Conservation (phyloP, 2,888 invertebrate genomes). For the Abrostola tripartita region DNA sequence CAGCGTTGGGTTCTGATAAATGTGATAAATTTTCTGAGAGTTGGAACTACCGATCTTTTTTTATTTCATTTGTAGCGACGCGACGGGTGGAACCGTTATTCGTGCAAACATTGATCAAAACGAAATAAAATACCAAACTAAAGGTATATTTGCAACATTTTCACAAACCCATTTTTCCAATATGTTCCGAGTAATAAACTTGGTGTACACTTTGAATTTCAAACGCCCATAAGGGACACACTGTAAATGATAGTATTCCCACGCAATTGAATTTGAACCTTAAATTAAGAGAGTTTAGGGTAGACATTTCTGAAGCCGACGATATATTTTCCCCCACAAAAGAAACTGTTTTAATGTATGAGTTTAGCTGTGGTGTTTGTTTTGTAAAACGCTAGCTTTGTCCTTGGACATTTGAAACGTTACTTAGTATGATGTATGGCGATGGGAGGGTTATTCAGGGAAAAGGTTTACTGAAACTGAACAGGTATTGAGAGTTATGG, state of each 20-base stretch:
- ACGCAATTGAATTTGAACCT: slow-evolving; percentile 5
- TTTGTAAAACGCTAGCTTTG: slow-evolving; percentile 42
- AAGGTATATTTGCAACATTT: slow-evolving; percentile 34
- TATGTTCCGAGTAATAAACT: slow-evolving; percentile 76
- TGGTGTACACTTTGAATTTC: slow-evolving; percentile 68
- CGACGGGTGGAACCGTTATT: not conserved
- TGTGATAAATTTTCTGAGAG: not conserved
- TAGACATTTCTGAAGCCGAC: slow-evolving; percentile 5
- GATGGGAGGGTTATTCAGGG: slow-evolving; percentile 2
- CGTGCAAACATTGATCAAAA: slow-evolving; percentile 5
- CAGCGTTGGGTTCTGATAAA: too few species aligned
- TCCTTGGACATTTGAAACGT: slow-evolving; percentile 31
- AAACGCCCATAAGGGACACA: slow-evolving; percentile 67
- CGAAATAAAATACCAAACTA: slow-evolving; percentile 13
- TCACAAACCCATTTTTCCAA: slow-evolving; percentile 64
- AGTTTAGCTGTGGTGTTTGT: slow-evolving; percentile 46
- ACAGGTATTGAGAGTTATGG: too few species aligned
- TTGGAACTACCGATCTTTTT: not conserved
- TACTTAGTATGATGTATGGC: slow-evolving; percentile 26
- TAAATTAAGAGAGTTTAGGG: rapidly evolving
- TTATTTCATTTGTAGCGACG: not conserved
- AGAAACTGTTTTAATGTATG: slow-evolving; percentile 55
- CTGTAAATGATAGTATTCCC: slow-evolving; percentile 46
- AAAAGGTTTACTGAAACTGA: not conserved
- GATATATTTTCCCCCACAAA: slow-evolving; percentile 43